These are phyloP conservation scores for Drosophila testacea DNA, from an alignment of 2,888 invertebrate genomes.

Conservation along the genomic window DNA sequence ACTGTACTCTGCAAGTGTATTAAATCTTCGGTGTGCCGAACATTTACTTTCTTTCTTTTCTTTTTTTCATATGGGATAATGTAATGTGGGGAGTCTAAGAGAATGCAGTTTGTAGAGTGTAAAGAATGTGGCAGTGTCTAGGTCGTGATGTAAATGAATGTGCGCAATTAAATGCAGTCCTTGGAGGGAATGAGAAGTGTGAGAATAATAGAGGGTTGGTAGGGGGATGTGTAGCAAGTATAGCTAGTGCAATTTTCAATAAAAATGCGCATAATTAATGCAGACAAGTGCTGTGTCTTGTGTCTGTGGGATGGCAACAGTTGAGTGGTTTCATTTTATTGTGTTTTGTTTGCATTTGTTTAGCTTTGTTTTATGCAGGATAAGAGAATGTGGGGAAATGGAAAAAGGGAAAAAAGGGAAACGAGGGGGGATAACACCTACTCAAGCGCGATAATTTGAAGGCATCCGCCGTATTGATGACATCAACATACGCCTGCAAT, in stretches of 20 bases:
- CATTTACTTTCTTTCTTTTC: not conserved
- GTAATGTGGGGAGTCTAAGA: conserved; percentile 3
- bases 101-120: conserved; percentile 7
- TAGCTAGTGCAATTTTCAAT: conserved; percentile 66
- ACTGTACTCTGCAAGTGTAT: no score
- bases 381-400: conserved; percentile 7
- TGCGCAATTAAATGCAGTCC: conserved; percentile 68
- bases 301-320: conserved; percentile 15
- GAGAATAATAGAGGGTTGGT: not conserved
- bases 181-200: not conserved
- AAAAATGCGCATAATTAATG: conserved; percentile 78
- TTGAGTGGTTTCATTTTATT: conserved; percentile 51
- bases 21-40: no score
- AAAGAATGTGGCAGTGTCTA: conserved; percentile 55
- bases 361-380: conserved; percentile 12
- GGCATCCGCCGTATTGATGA: conserved; percentile 96
- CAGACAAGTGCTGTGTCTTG: conserved; percentile 30
- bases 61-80: no score
- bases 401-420: no score
- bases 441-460: conserved; percentile 96
- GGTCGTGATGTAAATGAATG: conserved; percentile 68
- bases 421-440: conserved; percentile 86
- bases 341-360: conserved; percentile 30
- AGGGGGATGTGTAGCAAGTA: conserved; percentile 7
- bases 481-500: conserved; percentile 94